phyloP scores from a whole-genome alignment of 2,797 vertebrate species.

The Mus spretus region DNA sequence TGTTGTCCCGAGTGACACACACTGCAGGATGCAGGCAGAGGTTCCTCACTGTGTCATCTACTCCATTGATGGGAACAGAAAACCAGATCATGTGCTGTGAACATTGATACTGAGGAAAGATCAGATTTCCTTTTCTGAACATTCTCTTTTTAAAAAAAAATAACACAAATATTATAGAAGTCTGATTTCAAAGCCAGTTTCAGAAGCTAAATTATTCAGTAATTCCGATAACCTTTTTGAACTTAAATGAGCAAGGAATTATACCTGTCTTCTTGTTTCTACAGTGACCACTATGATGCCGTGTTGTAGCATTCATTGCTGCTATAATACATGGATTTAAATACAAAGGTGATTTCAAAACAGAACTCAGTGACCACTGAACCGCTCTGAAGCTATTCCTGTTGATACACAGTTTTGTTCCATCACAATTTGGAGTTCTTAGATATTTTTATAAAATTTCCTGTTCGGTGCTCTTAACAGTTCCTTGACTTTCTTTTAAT shows the following conservation, averaged over 20 bases:
- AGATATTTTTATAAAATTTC: slow-evolving; percentile 57
- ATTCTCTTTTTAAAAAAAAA: slow-evolving; percentile 58
- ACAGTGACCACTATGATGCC: neutral
- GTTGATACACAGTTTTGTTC: neutral
- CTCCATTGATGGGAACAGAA: neutral
- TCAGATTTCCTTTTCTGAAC: slow-evolving; percentile 14
- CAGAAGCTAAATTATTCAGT: neutral
- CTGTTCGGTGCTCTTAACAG: slow-evolving; percentile 44
- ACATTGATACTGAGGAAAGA: neutral
- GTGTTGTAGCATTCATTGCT: neutral
- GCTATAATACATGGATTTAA: neutral
- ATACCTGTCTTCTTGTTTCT: neutral
- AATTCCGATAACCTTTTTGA: slow-evolving; percentile 47
- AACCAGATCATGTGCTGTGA: neutral
- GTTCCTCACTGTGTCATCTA: neutral
- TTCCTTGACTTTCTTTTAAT: slow-evolving; percentile 39
- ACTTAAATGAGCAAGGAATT: slow-evolving; percentile 26
- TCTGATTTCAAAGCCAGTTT: slow-evolving; percentile 10
- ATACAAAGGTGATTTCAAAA: neutral
- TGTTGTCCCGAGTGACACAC: neutral
- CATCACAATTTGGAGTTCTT: slow-evolving; percentile 39
- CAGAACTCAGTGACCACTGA: neutral
- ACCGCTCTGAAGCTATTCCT: neutral
- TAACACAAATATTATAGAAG: slow-evolving; percentile 35
- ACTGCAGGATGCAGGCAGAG: neutral